phyloP scores from a whole-genome alignment of 1,140 invertebrate species.

The Pachypeltis micranthus region DNA sequence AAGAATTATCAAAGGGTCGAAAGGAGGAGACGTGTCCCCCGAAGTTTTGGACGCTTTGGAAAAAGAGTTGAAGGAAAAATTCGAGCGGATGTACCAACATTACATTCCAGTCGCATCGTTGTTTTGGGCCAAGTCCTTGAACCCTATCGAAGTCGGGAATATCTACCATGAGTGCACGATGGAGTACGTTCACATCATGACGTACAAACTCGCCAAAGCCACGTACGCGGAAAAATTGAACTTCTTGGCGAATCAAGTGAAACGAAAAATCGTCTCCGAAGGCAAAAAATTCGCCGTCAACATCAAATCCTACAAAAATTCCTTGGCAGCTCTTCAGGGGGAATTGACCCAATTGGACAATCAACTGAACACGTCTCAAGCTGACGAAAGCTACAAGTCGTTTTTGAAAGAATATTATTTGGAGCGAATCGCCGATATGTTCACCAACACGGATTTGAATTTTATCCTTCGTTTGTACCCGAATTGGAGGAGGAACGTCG shows the following conservation, averaged over 20 bases:
- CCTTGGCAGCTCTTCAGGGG: background rate
- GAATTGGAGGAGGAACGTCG: background rate
- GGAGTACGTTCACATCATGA: background rate
- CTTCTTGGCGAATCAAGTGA: background rate
- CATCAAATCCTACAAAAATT: background rate
- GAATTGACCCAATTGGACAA: background rate
- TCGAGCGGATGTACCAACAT: background rate
- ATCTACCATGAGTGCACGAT: background rate
- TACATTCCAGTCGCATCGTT: background rate
- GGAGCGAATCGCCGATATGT: background rate
- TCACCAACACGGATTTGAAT: background rate
- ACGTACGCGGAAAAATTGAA: background rate
- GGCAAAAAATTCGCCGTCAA: background rate
- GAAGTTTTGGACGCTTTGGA: conserved; percentile 1
- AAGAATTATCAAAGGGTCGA: background rate
- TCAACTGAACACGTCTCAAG: background rate
- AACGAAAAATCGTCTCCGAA: background rate
- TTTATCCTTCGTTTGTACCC: background rate
- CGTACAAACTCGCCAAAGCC: background rate
- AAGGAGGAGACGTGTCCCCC: background rate
- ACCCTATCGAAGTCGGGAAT: background rate
- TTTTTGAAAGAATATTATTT: background rate
- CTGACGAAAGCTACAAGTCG: background rate
- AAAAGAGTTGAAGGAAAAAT: background rate
- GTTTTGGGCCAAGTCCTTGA: background rate